Base-by-base conservation (phyloP, 1,140 invertebrate species). In the Neocloeon triangulifer region DNA sequence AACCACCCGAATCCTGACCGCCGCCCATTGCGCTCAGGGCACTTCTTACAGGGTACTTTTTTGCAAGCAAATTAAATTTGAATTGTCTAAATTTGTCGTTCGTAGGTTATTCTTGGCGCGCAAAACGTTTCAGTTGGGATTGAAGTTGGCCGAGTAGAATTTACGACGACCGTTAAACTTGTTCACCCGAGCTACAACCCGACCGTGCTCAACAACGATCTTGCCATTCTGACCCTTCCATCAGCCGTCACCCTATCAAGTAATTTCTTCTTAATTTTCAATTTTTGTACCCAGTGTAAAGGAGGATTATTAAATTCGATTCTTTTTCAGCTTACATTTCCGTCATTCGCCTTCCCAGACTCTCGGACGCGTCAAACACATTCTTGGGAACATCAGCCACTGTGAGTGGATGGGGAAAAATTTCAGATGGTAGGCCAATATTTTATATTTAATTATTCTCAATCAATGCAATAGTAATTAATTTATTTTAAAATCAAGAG, bases 141-240 rank as follows among this genome's bases (percentile, higher is more conserved):
- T 47, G 52, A 58, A 38, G 42, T 42, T 4, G 39, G 48, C 3
- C 50, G 52, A 42, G 40, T 56, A 30, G 27, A 17, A 9, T 19
- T 50, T 13, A 48, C 44, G 18, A 47, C 49, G 26, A 49, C 37
- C 4, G 46, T 49, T 26, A 55, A 56, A 33, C 46, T 51, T 28
- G 48, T 57, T n/a, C 61, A 62, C 38, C 49, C 51, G 33, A 46
- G 52, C 7, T 64, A 54, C 49, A 51, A 52, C 46, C 43, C 50
- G 0, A 38, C 40, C 10, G 40, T 45, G 0, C 38, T 56, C 7
- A 46, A 52, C 31, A 58, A 62, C 42, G 66, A 68, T 40, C 57
- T 69, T 25, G 62, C 64, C n/a, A 34, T 68, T 12, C 46, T 69
- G 10, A 45, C 50, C 22, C 43, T 69, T 9, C 53, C 56, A 9